phyloP scores from a whole-genome alignment of 2,888 invertebrate species.

The Hetaerina titia region DNA sequence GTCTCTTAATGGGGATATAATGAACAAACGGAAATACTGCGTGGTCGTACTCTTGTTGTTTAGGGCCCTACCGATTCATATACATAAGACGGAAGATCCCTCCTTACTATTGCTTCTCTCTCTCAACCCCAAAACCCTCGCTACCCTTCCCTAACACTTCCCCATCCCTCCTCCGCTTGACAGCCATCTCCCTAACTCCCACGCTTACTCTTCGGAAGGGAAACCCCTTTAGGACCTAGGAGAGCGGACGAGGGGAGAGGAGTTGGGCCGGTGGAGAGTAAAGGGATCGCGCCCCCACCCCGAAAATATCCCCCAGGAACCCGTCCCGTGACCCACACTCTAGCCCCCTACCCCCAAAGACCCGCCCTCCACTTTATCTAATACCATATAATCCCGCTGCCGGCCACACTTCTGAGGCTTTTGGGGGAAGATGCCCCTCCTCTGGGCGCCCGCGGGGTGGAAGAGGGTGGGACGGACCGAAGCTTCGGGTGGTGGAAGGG shows the following conservation, averaged over 20 bases:
- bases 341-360: neutral
- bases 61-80: neutral
- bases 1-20: neutral
- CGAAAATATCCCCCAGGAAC: neutral
- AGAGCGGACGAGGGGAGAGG: neutral
- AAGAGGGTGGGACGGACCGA: neutral
- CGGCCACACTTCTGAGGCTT: conserved; percentile 65
- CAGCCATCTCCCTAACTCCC: conserved; percentile 24
- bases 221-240: conserved; percentile 17
- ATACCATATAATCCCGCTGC: conserved; percentile 59
- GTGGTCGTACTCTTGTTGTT: neutral
- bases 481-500: neutral
- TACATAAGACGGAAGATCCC: neutral
- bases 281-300: neutral
- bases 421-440: neutral
- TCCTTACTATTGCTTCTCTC: neutral
- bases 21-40: neutral
- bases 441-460: neutral
- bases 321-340: conserved; percentile 20
- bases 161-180: neutral
- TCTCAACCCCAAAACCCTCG: neutral
- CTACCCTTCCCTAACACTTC: neutral
- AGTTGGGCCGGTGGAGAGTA: neutral
- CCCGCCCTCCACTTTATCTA: conserved; percentile 62
- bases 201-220: neutral